Evolutionary conservation across 64 coral and sea anemone genomes (phyloP), one percentile per base, ranked within the genome.

Genomic region (Dendronephthya gigantea): DNA sequence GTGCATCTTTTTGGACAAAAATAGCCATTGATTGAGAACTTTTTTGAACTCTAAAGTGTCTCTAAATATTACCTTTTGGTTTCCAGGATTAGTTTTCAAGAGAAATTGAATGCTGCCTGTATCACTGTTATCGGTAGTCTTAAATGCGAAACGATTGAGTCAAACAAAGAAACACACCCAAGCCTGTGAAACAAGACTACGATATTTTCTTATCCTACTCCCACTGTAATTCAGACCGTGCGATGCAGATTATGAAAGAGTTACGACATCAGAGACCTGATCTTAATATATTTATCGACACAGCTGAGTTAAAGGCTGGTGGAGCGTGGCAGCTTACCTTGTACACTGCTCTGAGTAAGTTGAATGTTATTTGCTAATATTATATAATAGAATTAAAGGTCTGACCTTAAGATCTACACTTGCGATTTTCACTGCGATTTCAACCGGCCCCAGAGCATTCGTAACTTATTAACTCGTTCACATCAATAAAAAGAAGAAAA

Each of bases 161-260:
- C 22, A 23, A 40, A 8, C 31, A 37, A 36, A 19, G 9, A 22
- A 36, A 68, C 41, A 86, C 9, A 68, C 31, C 58, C 68, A 68
- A 7, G 39, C 6, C 2, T 59, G 6, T 22, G 19, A 27, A 62
- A 62, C 55, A 19, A 62, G 6, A 12, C 25, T 93, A 98, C 45
- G 95, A 98, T 84, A 89, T 98, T 25, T 98, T 98, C 48, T 93
- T 98, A 82, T 98, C 95, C 7, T 98, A 98, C 30, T 93, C 90
- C 1, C 95, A 98, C 83, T 70, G 38, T 41, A 93, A 98, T 84
- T 87, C 81, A 29, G 37, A 37, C 17, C 70, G 55, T 39, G 95
- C 95, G 4, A 43, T 83, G 12, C 70, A 90, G 48, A 50, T 93
- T 17, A 40, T 92, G 9, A 49, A 87, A 31, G 83, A 36, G 55